Evolutionary conservation across 2,797 vertebrate species (phyloP).

Genomic region (Scomberomorus guttatus): DNA sequence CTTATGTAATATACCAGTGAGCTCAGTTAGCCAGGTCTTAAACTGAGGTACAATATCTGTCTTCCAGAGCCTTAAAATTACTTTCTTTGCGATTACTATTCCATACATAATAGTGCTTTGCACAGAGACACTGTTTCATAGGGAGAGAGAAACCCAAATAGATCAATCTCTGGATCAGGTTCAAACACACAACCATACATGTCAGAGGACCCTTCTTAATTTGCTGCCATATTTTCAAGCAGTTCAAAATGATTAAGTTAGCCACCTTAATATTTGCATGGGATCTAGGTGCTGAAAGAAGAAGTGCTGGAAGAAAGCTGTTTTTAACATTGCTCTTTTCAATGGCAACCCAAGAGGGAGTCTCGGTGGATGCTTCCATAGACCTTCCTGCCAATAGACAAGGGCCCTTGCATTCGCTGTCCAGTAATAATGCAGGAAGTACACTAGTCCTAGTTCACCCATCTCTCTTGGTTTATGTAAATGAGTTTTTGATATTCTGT

Average conservation of each 20-base stretch:
- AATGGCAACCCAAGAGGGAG: background rate
- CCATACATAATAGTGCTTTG: too few species aligned
- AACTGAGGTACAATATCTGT: too few species aligned
- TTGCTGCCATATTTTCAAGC: constrained; percentile 1
- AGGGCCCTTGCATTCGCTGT: background rate
- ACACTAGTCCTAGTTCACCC: background rate
- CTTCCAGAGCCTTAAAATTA: too few species aligned
- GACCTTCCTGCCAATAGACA: background rate
- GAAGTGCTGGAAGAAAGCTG: background rate
- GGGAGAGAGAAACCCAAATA: too few species aligned
- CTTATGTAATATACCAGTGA: too few species aligned
- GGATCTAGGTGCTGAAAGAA: background rate
- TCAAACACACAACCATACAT: too few species aligned
- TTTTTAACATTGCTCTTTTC: background rate
- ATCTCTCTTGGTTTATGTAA: background rate
- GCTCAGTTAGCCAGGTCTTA: too few species aligned
- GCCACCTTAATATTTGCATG: background rate
- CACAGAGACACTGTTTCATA: too few species aligned
- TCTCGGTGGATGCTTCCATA: background rate
- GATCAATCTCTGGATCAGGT: too few species aligned
- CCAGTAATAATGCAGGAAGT: constrained; percentile 27
- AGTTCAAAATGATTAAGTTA: constrained; percentile 7
- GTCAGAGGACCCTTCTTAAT: too few species aligned
- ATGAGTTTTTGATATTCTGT: constrained; percentile 4
- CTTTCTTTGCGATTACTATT: too few species aligned